Percentiles rank a stretch among this genome's conserved stretches.
These are phyloP conservation scores for Poecilia wingei DNA, from an alignment of 2,797 vertebrate species.

Conservation along the genomic window DNA sequence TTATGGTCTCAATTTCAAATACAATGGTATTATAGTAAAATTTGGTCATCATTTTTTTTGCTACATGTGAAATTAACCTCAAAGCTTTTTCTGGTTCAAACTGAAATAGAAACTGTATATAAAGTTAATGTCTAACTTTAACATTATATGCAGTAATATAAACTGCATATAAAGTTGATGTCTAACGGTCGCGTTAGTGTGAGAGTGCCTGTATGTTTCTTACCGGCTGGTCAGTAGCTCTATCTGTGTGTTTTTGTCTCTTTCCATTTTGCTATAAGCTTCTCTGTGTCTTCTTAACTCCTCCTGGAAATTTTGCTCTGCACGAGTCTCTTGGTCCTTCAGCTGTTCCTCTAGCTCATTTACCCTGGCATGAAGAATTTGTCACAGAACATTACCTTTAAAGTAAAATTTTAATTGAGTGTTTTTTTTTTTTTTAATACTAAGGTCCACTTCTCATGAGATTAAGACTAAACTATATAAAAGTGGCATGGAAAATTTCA, in stretches of 20 bases:
- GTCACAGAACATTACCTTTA: not conserved
- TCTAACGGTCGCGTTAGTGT: not conserved
- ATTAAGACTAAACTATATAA: not conserved
- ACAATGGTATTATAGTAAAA: not conserved
- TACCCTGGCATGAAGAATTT: slow-evolving; percentile 79
- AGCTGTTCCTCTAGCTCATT: slow-evolving; percentile 94
- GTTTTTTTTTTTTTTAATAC: not conserved
- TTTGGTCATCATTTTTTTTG: not conserved
- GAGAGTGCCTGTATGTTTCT: slow-evolving; percentile 14
- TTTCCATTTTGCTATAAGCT: slow-evolving; percentile 88
- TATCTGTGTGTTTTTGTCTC: slow-evolving; percentile 90
- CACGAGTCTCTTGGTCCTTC: slow-evolving; percentile 93
- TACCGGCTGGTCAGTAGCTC: slow-evolving; percentile 91
- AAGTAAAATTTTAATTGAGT: not conserved
- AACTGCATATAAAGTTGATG: not conserved
- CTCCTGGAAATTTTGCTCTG: slow-evolving; percentile 86
- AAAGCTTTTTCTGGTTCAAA: not conserved
- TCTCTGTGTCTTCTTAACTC: slow-evolving; percentile 89
- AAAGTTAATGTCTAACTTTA: not conserved
- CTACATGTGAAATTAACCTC: not conserved
- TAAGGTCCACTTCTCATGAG: not conserved
- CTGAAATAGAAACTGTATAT: not conserved
- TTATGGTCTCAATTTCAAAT: not conserved
- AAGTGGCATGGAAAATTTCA: not conserved
- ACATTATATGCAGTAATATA: no score